Evolutionary conservation across 1,140 invertebrate genomes (phyloP), one percentile per base, ranked within the genome.

Genomic region (Procambarus virginalis): DNA sequence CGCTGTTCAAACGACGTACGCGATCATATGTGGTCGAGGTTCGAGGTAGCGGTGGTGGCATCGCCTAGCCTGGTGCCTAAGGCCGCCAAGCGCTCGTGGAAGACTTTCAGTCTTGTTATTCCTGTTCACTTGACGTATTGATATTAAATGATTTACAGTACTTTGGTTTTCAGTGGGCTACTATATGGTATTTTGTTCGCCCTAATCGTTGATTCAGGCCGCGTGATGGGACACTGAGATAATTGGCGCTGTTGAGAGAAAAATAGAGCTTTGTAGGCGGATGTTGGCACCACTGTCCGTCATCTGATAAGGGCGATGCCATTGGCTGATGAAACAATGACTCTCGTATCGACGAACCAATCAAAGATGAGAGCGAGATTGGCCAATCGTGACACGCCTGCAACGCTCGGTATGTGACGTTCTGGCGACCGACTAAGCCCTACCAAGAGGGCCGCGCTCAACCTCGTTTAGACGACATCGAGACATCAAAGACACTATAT

Each of bases 271-370:
- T 46, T 22, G 22, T 9, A 48, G 22, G 22, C 22, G 48, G 46
- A 48, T 51, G 77, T 55, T 87, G 68, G 82, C 82, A 73, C 60
- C 86, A 60, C 86, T 80, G 86, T n/a, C 68, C 46, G 34, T 45
- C 86, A 87, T 87, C 86, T 81, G 86, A 87, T 87, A 87, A 87
- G 77, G 81, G 78, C 75, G 86, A 87, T 87, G 79, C 86, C 78
- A 87, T 87, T 87, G 86, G 78, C 86, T 87, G 86, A 87, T 87
- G 86, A 87, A 87, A 87, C 86, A 87, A 87, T 87, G 86, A 87
- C 77, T 87, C 64, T 60, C 79, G 78, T 87, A 87, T 87, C 86
- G 75, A 80, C 48, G 86, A 81, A 78, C 86, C 78, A 87, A 87
- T 87, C 86, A 81, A 80, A 87, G 86, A 87, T 87, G 86, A 87